Evolutionary conservation across 2,113 vertebrate species (phyloP), one percentile per base, ranked within the genome.

Genomic region (Arenaria interpres): DNA sequence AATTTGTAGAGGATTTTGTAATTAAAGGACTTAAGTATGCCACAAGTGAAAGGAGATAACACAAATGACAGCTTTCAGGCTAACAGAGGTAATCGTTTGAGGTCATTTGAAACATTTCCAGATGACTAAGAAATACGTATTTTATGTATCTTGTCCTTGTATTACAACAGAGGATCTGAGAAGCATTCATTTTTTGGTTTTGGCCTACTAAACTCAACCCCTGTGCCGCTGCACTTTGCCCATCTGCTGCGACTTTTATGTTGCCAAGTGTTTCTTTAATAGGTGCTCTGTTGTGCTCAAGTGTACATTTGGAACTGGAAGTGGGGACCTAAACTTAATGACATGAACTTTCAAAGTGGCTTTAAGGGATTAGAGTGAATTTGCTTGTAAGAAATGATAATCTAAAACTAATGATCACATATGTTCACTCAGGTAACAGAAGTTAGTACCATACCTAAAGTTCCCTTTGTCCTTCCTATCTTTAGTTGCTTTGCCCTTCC

Each of bases 391-490:
- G 90, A 85, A 93, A 81, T 39, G 17, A 51, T 88, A 60, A 91
- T 93, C 73, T 94, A 64, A 93, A 95, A 39, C 39, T 88, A 92
- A 95, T 86, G 90, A 84, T 90, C 76, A 72, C 45, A 92, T 72
- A 60, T 95, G 83, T 92, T 93, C 43, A 32, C 16, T 84, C 39
- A 75, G 60, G 80, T 90, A 33, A 39, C 64, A 86, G 35, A 92
- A 92, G 77, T 84, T 86, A 88, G 82, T 72, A n/a, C 17, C 33
- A 30, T 64, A 79, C 21, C 13, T 73, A 30, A 93, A 74, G 33
- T 28, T 72, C 33, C n/a, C 35, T 88, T 96, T 92, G 46, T 27
- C 46, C 39, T 90, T 88, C 46, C 35, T 84, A 8, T 77, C 68
- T 78, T 89, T 23, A 48, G 48, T 48, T 48, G 35, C 35, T 88